Conservation (phyloP, 2,888 invertebrate genomes). For the Drosophila pseudotalamancana region DNA sequence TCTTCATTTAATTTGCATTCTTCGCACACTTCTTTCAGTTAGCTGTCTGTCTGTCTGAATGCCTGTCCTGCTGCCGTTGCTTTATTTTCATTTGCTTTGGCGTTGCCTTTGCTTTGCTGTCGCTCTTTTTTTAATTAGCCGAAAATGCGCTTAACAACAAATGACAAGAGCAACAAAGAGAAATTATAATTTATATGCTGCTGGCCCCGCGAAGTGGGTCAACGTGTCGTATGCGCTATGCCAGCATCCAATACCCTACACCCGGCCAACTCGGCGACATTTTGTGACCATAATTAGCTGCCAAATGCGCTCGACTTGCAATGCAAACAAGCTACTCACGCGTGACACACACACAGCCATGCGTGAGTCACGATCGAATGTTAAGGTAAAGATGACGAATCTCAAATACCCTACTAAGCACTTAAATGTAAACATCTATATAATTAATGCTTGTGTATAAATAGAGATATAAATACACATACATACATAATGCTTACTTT, state of each 20-base stretch:
- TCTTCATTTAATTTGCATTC: constrained; percentile 67
- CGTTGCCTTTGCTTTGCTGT: constrained; percentile 35
- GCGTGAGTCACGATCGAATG: constrained; percentile 24
- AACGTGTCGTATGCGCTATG: constrained; percentile 52
- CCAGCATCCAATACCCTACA: background rate
- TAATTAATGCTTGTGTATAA: too few relatives aligned
- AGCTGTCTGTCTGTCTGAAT: background rate
- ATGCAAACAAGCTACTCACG: constrained; percentile 31
- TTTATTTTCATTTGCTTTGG: constrained; percentile 2
- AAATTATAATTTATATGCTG: constrained; percentile 73
- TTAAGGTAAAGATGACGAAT: too few relatives aligned
- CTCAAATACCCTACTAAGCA: too few relatives aligned
- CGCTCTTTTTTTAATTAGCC: constrained; percentile 72
- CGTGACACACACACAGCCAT: constrained; percentile 20
- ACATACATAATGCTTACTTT: too few relatives aligned
- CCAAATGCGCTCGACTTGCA: constrained; percentile 46
- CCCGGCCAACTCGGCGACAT: background rate
- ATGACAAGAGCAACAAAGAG: constrained; percentile 69
- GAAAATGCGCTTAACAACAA: constrained; percentile 73
- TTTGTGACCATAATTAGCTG: constrained; percentile 46
- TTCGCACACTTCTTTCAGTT: constrained; percentile 36
- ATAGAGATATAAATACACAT: too few relatives aligned
- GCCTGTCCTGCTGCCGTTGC: background rate
- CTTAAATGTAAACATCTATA: too few relatives aligned
- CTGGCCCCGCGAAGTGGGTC: constrained; percentile 41